Evolutionary conservation across 2,113 vertebrate species (phyloP).

Genomic region (Microcebus ravelobensis): DNA sequence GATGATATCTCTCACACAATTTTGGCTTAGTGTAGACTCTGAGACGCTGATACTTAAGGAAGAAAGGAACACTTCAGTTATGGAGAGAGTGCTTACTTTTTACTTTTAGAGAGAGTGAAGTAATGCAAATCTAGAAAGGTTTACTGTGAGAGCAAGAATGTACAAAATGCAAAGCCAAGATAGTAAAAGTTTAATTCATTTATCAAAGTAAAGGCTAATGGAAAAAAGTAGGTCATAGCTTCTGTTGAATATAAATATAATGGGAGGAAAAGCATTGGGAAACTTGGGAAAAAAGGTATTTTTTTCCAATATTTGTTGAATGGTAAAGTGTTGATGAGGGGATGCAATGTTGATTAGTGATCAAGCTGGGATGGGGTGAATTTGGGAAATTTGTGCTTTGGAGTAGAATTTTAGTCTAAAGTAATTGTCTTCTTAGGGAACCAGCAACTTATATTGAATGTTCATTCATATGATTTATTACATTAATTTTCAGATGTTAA

Average conservation of each 20-base stretch:
- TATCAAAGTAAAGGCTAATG: neutral
- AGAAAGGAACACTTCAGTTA: neutral
- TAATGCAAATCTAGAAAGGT: neutral
- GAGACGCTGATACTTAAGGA: neutral
- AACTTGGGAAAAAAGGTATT: neutral
- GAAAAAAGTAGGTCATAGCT: neutral
- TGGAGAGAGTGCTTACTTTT: neutral
- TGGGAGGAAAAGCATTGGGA: neutral
- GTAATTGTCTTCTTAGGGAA: neutral
- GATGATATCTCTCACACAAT: neutral
- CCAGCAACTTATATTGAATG: neutral
- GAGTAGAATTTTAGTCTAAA: neutral
- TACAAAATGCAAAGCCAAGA: neutral
- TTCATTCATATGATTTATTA: neutral
- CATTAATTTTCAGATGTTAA: neutral
- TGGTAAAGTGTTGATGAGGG: neutral
- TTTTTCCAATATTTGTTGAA: neutral
- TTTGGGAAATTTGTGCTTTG: neutral
- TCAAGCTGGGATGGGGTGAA: neutral
- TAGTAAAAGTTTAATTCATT: neutral
- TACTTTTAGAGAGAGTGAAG: neutral
- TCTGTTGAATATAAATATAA: neutral
- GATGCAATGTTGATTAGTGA: neutral
- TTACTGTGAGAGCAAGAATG: neutral
- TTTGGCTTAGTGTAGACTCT: neutral